Evolutionary conservation across 2,797 vertebrate species (phyloP).

Genomic region (Lithobates pipiens): DNA sequence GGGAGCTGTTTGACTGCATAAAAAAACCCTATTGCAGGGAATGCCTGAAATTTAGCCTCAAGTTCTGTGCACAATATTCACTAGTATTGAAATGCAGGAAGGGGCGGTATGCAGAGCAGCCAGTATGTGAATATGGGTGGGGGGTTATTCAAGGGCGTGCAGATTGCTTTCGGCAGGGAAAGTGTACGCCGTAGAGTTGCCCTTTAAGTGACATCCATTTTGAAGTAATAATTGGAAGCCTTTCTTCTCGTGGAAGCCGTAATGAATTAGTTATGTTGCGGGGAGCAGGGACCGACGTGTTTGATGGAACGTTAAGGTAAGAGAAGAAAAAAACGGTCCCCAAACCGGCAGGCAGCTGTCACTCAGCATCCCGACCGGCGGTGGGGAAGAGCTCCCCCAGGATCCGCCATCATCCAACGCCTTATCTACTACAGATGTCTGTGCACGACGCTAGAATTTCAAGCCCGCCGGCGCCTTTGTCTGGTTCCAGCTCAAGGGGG

Average conservation of each 20-base stretch:
- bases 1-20: too few relatives aligned
- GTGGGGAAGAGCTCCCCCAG: constrained; percentile 7
- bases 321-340: constrained; percentile 24
- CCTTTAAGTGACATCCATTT: too few relatives aligned
- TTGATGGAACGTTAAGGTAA: constrained; percentile 49
- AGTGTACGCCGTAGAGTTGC: too few relatives aligned
- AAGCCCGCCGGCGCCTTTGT: neutral
- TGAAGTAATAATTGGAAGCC: too few relatives aligned
- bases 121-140: too few relatives aligned
- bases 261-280: constrained; percentile 52
- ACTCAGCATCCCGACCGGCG: constrained; percentile 35
- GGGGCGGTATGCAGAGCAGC: too few relatives aligned
- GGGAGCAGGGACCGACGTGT: constrained; percentile 25
- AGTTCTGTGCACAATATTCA: too few relatives aligned
- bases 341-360: constrained; percentile 43
- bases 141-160: neutral
- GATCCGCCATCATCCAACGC: constrained; percentile 13
- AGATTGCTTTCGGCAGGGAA: neutral
- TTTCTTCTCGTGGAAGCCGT: neutral
- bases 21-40: too few relatives aligned
- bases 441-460: neutral
- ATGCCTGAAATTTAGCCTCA: too few relatives aligned
- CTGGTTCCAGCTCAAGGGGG: neutral
- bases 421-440: constrained; percentile 37
- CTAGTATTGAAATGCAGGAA: too few relatives aligned